Percentiles rank a stretch among this genome's conserved stretches.
Conservation (phyloP, 64 coral and sea anemone species). For the Catalaphyllia jardinei region DNA sequence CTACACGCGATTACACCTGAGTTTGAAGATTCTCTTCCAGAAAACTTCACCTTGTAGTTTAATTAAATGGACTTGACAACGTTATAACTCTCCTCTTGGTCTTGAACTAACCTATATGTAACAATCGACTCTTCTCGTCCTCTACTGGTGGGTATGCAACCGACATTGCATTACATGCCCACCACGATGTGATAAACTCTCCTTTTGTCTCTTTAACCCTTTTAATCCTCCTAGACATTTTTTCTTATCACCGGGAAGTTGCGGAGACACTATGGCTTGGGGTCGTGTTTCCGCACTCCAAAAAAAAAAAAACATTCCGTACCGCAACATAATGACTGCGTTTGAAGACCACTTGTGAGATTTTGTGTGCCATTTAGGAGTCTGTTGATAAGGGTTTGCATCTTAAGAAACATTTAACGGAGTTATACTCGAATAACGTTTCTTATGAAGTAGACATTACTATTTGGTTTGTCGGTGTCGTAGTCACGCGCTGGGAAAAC, state of each 20-base stretch:
- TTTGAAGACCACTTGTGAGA: background rate
- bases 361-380: background rate
- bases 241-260: background rate
- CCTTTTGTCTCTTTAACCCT: background rate
- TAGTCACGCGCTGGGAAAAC: no score
- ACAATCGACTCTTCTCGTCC: background rate
- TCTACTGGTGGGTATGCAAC: background rate
- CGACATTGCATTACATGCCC: background rate
- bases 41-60: background rate
- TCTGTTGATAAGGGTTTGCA: no score
- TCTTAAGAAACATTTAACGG: no score
- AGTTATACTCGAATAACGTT: no score
- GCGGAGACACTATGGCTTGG: background rate
- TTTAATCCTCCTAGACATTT: background rate
- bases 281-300: background rate
- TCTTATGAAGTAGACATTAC: no score
- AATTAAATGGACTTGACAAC: background rate
- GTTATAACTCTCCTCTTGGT: background rate
- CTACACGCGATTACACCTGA: background rate
- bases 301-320: background rate
- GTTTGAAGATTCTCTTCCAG: background rate
- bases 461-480: no score
- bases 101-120: background rate
- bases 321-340: background rate
- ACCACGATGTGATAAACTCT: background rate